Evolutionary conservation across 2,797 vertebrate species (phyloP), one percentile per base, ranked within the genome.

Genomic region (Orestias chungarensis): DNA sequence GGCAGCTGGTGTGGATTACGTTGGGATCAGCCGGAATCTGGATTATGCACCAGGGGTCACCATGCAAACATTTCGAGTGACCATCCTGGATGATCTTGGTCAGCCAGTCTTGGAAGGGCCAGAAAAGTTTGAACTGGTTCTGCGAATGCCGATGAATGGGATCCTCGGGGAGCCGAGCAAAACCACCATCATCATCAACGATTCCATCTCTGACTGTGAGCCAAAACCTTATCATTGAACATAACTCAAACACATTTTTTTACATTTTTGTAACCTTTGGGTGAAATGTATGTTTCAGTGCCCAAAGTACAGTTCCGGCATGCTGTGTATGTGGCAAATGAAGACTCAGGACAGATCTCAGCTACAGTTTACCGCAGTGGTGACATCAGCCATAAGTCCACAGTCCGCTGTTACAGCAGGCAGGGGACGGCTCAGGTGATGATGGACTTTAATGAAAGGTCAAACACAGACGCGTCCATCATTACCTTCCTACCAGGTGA

Each of bases 361-460:
- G 94, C 94, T 0, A 43, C 85, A 55, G 93, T 99, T 43, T 94
- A 93, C 64, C 95, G 97, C 46, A 97, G 94, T 4, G 97, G 97
- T 0, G 97, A 99, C 74, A 77, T 95, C 81, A 93, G 54, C 82
- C 92, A 94, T 87, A 94, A 86, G 69, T 98, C 97, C 47, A 96
- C 96, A 0, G 96, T 97, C 5, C 95, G 96, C 52, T 99, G 97
- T 80, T 99, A 97, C 75, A 97, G 96, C 35, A 93, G 97, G 1
- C 97, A 99, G 89, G 97, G 95, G 0, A 96, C 97, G 0, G 97
- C 97, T 3, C 96, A 99, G 87, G 97, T 99, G 80, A 97, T 97
- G 96, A 96, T 96, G 95, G 97, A 99, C 91, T 99, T 98, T 6
- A 94, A 92, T 14, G 97, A 99, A 76, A 95, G 97, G 70, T 96